phyloP scores from a whole-genome alignment of 2,888 invertebrate genomes.

The Gastrophysa polygoni region DNA sequence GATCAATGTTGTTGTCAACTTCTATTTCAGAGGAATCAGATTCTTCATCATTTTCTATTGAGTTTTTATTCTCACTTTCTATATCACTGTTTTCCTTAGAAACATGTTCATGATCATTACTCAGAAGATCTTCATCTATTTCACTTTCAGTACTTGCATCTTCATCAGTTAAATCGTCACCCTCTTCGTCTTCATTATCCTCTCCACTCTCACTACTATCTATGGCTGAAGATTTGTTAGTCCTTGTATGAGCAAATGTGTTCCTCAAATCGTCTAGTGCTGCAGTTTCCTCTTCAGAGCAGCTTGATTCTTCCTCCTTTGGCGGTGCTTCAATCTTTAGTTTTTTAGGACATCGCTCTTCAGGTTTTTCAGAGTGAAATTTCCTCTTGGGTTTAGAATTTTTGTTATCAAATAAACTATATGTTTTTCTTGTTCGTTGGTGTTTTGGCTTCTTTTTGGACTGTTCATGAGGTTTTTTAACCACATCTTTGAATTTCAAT shows the following conservation, averaged over 20 bases:
- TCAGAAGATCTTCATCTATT: constrained; percentile 35
- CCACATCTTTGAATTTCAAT: constrained; percentile 44
- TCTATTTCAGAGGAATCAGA: constrained; percentile 16
- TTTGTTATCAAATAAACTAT: constrained; percentile 40
- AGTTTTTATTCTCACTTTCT: constrained; percentile 21
- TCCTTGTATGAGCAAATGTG: constrained; percentile 41
- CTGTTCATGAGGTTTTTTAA: constrained; percentile 34
- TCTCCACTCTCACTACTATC: constrained; percentile 52
- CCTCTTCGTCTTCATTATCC: constrained; percentile 37
- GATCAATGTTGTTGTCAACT: constrained; percentile 45
- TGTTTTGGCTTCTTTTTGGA: constrained; percentile 36
- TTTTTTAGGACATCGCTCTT: constrained; percentile 58
- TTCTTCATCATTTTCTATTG: constrained; percentile 28
- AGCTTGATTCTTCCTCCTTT: constrained; percentile 17
- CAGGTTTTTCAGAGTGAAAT: constrained; percentile 50
- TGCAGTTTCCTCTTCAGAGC: constrained; percentile 40
- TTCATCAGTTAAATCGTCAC: constrained; percentile 24
- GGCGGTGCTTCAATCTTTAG: constrained; percentile 31
- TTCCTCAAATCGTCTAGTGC: constrained; percentile 43
- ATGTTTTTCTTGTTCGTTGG: constrained; percentile 35
- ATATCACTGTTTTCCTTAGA: constrained; percentile 31
- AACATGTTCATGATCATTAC: constrained; percentile 24
- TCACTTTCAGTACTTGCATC: constrained; percentile 11
- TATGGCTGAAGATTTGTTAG: constrained; percentile 46
- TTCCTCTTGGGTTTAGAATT: constrained; percentile 37